Evolutionary conservation across 2,113 vertebrate species (phyloP), one percentile per base, ranked within the genome.

Genomic region (Crypturellus undulatus): DNA sequence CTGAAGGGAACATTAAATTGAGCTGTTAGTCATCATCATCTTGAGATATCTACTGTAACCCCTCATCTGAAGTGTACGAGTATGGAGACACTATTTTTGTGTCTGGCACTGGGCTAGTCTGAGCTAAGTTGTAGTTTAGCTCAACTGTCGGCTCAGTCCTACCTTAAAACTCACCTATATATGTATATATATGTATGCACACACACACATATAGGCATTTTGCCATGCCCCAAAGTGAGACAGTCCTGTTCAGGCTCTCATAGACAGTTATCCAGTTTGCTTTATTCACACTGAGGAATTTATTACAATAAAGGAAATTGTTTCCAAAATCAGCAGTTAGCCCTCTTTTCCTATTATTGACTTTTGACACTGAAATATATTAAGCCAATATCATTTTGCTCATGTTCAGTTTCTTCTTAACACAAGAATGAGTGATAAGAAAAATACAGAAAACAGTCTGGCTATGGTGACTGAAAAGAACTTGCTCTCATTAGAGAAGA

Each of bases 391-490:
- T 10, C 58, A 28, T 79, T 95, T 96, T 89, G 18, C 56, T 62
- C 87, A 79, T 51, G 15, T 72, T 95, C 75, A 19, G 67, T 88
- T 95, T 96, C 73, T 42, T 47, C 59, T 51, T 64, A 58, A 77
- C 30, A 70, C 16, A 51, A 56, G 54, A 36, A 43, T 8, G 25
- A 77, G 49, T 8, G 2, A 38, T 18, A 5, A 75, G n/a, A 73
- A 83, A 90, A 94, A 14, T 4, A 28, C 36, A 24, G 71, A 76
- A 72, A 60, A 73, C 15, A 75, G 18, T 42, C 45, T 17, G 3
- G 47, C 65, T 4, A 1, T 26, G 54, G 56, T n/a, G 64, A 75
- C 43, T 84, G 81, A 43, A 34, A 42, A 65, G 72, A 87, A 3
- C 24, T 72, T 21, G 3, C 45, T 73, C 87, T 76, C 80, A 79